Conservation (phyloP, 2,797 vertebrate genomes). For the Fistularia tabacaria region DNA sequence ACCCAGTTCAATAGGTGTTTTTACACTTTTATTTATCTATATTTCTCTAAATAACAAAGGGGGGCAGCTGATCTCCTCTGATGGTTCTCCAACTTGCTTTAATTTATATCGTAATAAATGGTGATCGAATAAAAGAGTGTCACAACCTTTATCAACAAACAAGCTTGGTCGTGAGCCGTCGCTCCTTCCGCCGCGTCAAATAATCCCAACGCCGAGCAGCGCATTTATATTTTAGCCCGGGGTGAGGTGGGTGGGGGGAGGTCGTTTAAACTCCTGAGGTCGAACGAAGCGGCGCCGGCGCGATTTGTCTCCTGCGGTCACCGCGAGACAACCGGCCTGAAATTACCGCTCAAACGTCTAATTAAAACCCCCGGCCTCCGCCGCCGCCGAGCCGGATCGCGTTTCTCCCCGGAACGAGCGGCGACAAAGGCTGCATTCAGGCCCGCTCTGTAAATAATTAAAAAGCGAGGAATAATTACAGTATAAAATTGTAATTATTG, state of each 20-base stretch:
- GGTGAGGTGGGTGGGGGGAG: too few species aligned
- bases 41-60: too few species aligned
- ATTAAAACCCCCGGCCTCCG: constrained; percentile 68
- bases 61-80: too few species aligned
- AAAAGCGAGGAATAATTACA: constrained; percentile 91
- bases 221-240: constrained; percentile 68
- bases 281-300: constrained; percentile 50
- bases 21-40: too few species aligned
- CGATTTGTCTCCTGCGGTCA: constrained; percentile 60
- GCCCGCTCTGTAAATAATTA: constrained; percentile 85
- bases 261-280: constrained; percentile 67
- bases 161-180: too few species aligned
- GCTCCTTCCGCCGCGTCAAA: constrained; percentile 13
- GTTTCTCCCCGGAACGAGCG: constrained; percentile 68
- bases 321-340: constrained; percentile 61
- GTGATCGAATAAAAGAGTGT: too few species aligned
- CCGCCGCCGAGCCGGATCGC: constrained; percentile 66
- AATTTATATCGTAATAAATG: too few species aligned
- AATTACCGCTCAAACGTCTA: constrained; percentile 73
- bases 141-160: too few species aligned
- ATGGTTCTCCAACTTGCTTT: too few species aligned
- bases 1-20: too few species aligned
- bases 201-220: constrained; percentile 44
- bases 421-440: constrained; percentile 74
- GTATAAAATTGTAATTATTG: constrained; percentile 87